Evolutionary conservation across 2,113 vertebrate genomes (phyloP), one percentile per base, ranked within the genome.

Genomic region (Lagopus leucura): DNA sequence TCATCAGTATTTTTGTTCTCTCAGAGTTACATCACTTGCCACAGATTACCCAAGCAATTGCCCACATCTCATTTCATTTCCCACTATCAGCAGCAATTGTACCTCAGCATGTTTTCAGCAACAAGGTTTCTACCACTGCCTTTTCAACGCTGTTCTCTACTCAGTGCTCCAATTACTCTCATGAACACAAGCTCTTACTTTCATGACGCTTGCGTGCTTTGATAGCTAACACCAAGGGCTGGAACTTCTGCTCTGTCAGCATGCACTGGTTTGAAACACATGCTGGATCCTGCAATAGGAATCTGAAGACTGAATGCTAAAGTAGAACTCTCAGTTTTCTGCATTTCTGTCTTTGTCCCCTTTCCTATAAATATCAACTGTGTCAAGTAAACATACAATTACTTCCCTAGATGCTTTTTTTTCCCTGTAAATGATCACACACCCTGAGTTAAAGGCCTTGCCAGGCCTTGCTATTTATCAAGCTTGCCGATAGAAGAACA

Each of bases 401-500:
- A 55, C n/a, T 66, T 47, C 61, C 66, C 84, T 82, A 28, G 86
- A 83, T 67, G 60, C 40, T 3, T 8, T 2, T 4, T 79, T 86
- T 47, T 84, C 78, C 81, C 94, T 78, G 80, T 30, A 80, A 42
- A 4, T 90, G 58, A 61, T 64, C 79, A 79, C 69, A 76, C 55
- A 70, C 14, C 81, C 89, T 3, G 0, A 81, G 77, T n/a, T 92
- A 75, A 79, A 90, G 94, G 36, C 60, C 70, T 55, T 66, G 28
- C 58, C 88, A 79, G 60, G 58, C 88, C 83, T 86, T 43, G 60
- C 77, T 86, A 36, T 72, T 90, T 91, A 83, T 55, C 89, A 95
- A 90, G 90, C 91, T 89, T 94, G 93, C 85, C 52, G 1, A 92
- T 70, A 94, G 27, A 95, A 92, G 54, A 47, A 93, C 92, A 96